Evolutionary conservation across 2,797 vertebrate genomes (phyloP).

Genomic region (Salmo trutta): DNA sequence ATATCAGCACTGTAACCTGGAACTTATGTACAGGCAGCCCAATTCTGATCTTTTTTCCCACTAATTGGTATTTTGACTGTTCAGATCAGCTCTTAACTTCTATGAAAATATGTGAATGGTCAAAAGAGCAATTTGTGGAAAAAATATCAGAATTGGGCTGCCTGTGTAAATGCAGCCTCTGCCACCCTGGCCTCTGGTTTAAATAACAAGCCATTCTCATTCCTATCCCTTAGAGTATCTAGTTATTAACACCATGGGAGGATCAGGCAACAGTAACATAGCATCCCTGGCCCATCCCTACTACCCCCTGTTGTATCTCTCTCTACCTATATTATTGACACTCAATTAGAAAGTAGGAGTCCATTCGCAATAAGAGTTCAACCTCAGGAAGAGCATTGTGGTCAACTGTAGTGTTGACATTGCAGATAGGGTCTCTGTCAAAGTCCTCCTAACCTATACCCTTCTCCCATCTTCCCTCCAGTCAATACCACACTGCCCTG

Average conservation of each 20-base stretch:
- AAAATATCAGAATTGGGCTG: too few species aligned
- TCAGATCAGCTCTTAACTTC: too few species aligned
- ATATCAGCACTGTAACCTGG: background rate
- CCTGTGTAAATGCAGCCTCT: background rate
- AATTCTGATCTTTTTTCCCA: too few species aligned
- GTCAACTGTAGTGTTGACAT: too few species aligned
- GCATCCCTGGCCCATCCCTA: background rate
- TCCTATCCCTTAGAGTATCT: slow-evolving; percentile 43
- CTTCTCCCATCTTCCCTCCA: background rate
- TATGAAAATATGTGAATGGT: too few species aligned
- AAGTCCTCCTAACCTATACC: background rate
- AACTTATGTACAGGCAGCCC: too few species aligned
- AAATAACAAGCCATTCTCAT: slow-evolving; percentile 1
- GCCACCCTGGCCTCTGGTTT: background rate
- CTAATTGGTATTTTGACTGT: too few species aligned
- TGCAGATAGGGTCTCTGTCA: too few species aligned
- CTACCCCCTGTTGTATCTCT: background rate
- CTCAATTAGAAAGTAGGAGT: background rate
- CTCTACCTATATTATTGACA: background rate
- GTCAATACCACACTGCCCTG: background rate
- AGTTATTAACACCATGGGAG: slow-evolving; percentile 60
- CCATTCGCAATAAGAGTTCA: background rate
- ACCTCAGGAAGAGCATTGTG: background rate
- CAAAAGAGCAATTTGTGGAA: too few species aligned
- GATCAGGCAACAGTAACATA: slow-evolving; percentile 39